These are phyloP conservation scores for Cliona cf. orientalis DNA, from an alignment of 37 sponge, comb jelly and placozoan species.

Conservation along the genomic window DNA sequence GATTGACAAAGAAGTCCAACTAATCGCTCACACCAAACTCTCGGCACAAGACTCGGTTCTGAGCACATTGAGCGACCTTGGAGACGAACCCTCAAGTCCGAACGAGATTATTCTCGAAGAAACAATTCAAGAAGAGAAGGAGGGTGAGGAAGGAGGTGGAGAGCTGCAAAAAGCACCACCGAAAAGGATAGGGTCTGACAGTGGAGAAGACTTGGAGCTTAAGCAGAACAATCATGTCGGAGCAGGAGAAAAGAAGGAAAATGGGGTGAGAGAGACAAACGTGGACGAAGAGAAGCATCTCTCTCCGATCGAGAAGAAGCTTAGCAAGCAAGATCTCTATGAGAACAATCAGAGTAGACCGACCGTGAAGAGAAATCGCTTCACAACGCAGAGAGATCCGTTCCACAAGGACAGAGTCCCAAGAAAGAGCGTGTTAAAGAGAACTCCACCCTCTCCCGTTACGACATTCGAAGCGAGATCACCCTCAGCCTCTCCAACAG, in stretches of 20 bases:
- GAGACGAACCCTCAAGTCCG: no score
- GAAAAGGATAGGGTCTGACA: neutral
- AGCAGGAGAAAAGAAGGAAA: neutral
- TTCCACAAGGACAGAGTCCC: constrained; percentile 7
- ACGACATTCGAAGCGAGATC: neutral
- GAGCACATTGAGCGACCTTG: no score
- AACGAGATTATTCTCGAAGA: no score
- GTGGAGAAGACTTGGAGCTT: neutral
- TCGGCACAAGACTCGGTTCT: no score
- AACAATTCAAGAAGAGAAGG: no score
- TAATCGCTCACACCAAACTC: no score
- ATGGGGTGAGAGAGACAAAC: neutral
- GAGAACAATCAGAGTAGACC: no score
- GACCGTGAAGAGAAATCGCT: neutral
- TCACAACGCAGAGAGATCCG: neutral
- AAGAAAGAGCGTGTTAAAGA: constrained; percentile 32
- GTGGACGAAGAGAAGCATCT: neutral
- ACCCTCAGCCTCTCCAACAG: neutral
- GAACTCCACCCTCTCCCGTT: neutral
- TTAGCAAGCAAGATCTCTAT: neutral
- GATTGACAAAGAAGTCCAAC: no score
- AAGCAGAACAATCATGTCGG: neutral
- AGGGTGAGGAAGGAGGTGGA: no score
- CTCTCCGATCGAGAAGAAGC: neutral
- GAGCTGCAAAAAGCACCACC: no score